phyloP scores from a whole-genome alignment of 2,797 vertebrate genomes.

The Lates japonicus region DNA sequence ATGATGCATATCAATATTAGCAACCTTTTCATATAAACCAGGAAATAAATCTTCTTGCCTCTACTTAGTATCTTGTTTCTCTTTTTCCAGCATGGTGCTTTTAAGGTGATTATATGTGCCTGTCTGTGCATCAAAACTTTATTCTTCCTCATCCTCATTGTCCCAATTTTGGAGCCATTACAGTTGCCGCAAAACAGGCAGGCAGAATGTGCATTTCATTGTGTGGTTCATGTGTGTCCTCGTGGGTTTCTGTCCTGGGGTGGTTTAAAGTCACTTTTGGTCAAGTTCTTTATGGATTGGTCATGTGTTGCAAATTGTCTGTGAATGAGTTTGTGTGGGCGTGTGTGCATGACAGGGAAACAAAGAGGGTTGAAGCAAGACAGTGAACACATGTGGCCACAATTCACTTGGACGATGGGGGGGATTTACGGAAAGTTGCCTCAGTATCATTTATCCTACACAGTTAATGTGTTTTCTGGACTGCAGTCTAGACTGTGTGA shows the following conservation, averaged over 20 bases:
- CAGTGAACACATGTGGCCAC: conserved; percentile 5
- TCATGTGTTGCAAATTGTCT: conserved; percentile 51
- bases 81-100: neutral
- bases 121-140: conserved; percentile 12
- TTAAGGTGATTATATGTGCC: neutral
- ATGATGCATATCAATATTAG: neutral
- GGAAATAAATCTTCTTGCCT: conserved; percentile 1
- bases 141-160: neutral
- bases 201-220: conserved; percentile 4
- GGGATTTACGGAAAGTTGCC: conserved; percentile 17
- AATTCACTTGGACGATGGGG: conserved; percentile 17
- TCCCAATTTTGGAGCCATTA: neutral
- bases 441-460: conserved; percentile 28
- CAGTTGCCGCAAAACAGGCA: conserved; percentile 16
- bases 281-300: conserved; percentile 40
- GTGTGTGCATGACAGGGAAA: conserved; percentile 3
- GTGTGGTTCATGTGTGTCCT: neutral
- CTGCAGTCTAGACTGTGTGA: conserved; percentile 41
- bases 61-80: neutral
- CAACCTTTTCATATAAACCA: neutral
- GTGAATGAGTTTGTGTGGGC: conserved; percentile 20
- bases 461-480: conserved; percentile 14
- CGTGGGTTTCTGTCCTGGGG: conserved; percentile 5
- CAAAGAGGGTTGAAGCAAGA: neutral
- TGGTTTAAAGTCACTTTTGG: conserved; percentile 31